phyloP scores from a whole-genome alignment of 2,113 vertebrate species.

The Propithecus coquereli region DNA sequence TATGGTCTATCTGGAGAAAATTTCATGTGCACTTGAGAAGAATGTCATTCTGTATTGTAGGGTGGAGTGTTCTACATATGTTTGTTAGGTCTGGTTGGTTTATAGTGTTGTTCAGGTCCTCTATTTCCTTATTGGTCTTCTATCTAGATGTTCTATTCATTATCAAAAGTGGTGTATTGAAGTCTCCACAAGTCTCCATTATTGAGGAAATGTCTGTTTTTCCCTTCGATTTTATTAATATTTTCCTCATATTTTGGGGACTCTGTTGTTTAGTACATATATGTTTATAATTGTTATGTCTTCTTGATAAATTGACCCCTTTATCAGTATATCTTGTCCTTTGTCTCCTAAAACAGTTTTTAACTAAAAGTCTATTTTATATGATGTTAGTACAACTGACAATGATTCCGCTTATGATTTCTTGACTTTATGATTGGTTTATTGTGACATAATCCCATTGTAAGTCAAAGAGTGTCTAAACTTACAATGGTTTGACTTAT shows the following conservation, averaged over 20 bases:
- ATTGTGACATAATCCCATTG: neutral
- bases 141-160: neutral
- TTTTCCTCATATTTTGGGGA: neutral
- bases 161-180: neutral
- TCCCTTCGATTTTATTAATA: neutral
- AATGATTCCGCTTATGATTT: neutral
- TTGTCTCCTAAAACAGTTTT: constrained; percentile 17
- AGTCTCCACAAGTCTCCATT: neutral
- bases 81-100: neutral
- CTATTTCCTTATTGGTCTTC: neutral
- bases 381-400: neutral
- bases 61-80: neutral
- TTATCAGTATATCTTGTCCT: neutral
- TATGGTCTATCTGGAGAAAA: neutral
- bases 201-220: neutral
- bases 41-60: neutral
- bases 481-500: neutral
- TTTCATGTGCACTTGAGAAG: neutral
- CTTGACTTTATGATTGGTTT: neutral
- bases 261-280: neutral
- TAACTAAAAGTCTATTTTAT: constrained; percentile 27
- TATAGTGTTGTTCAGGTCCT: neutral
- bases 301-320: neutral
- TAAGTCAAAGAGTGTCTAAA: neutral
- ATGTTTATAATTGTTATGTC: neutral